Percentiles rank a stretch among this genome's conserved stretches.
Evolutionary conservation across 1,140 invertebrate genomes (phyloP).

Genomic region (Drosophila bifasciata): DNA sequence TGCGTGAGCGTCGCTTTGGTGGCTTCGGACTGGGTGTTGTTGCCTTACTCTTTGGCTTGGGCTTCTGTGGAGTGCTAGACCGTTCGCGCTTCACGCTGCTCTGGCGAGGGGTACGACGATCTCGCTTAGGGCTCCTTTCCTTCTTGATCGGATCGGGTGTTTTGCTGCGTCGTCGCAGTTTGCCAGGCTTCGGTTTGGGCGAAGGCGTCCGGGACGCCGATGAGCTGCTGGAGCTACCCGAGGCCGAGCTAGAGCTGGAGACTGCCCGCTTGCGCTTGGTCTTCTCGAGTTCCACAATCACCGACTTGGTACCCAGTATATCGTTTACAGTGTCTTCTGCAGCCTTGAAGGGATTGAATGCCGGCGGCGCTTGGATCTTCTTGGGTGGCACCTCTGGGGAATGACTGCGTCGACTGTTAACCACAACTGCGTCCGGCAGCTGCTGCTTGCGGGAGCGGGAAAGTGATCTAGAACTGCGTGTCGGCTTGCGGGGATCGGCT

Average conservation of each 20-base stretch:
- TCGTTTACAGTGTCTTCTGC: constrained; percentile 74
- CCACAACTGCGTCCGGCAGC: neutral
- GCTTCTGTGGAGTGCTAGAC: constrained; percentile 37
- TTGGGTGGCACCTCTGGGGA: constrained; percentile 47
- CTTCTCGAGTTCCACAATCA: constrained; percentile 67
- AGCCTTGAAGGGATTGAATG: constrained; percentile 73
- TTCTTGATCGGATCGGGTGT: constrained; percentile 47
- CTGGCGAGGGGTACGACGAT: constrained; percentile 25
- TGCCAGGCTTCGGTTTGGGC: constrained; percentile 51
- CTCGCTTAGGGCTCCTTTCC: constrained; percentile 46
- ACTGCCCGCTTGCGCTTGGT: constrained; percentile 56
- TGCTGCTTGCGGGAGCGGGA: constrained; percentile 29
- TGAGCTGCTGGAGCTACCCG: constrained; percentile 53
- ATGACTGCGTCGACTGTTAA: constrained; percentile 19
- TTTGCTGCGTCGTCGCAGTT: constrained; percentile 46
- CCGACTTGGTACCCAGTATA: constrained; percentile 69
- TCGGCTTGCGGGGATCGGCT: constrained; percentile 34
- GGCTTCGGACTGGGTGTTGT: constrained; percentile 53
- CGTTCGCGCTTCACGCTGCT: constrained; percentile 42
- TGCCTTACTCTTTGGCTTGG: constrained; percentile 46
- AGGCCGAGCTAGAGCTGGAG: constrained; percentile 59
- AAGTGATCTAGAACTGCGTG: constrained; percentile 33
- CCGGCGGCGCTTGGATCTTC: constrained; percentile 37
- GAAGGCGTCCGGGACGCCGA: constrained; percentile 40
- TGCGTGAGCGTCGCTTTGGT: constrained; percentile 47